phyloP scores from a whole-genome alignment of 2,888 invertebrate genomes.

The Diloba caeruleocephala region DNA sequence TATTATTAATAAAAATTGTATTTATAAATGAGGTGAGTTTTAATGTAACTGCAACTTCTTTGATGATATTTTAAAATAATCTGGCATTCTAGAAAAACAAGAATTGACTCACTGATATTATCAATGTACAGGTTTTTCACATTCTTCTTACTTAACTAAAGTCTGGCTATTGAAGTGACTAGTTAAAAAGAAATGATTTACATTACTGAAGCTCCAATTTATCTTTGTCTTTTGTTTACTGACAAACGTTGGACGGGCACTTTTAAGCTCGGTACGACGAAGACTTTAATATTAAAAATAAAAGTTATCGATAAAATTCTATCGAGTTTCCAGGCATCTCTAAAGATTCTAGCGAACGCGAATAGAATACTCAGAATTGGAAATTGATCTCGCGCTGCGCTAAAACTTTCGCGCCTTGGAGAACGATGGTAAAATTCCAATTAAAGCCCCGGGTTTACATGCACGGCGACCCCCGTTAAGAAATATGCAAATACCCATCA shows the following conservation, averaged over 20 bases:
- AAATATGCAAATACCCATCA: conserved; percentile 62
- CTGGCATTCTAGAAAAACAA: too few relatives aligned
- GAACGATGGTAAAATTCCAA: conserved; percentile 76
- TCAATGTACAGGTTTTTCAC: too few relatives aligned
- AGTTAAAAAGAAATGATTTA: too few relatives aligned
- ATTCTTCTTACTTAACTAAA: too few relatives aligned
- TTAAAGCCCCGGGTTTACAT: conserved; percentile 74
- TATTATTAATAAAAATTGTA: conserved; percentile 5
- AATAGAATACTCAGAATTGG: conserved; percentile 78
- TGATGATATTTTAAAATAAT: too few relatives aligned
- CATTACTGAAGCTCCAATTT: too few relatives aligned
- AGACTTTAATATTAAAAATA: not conserved
- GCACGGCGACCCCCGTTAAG: conserved; percentile 56
- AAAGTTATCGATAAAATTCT: conserved; percentile 28
- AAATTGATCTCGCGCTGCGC: conserved; percentile 76
- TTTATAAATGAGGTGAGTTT: not conserved
- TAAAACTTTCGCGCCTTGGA: conserved; percentile 62
- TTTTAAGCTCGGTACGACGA: too few relatives aligned
- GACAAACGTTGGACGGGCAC: too few relatives aligned
- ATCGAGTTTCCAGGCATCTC: conserved; percentile 45
- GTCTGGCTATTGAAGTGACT: too few relatives aligned
- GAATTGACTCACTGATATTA: too few relatives aligned
- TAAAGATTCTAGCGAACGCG: conserved; percentile 59
- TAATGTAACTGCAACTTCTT: too few relatives aligned
- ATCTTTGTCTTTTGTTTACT: too few relatives aligned